These are phyloP conservation scores for Amblyteles armatorius DNA, from an alignment of 2,888 invertebrate species.

Conservation along the genomic window DNA sequence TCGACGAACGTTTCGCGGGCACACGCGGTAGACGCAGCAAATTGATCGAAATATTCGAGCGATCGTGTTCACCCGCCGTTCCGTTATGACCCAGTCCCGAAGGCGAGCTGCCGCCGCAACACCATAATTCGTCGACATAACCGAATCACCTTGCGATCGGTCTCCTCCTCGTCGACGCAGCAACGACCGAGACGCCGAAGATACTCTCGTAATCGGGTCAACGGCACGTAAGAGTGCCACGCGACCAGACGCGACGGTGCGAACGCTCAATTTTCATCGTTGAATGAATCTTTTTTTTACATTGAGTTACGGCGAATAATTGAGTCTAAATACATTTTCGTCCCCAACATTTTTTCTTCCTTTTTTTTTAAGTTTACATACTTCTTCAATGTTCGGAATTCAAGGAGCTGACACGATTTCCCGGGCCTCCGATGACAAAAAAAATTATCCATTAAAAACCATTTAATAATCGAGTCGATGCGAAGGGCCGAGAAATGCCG, in stretches of 20 bases:
- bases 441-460: slow-evolving; percentile 8
- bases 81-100: slow-evolving; percentile 50
- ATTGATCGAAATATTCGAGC: slow-evolving; percentile 13
- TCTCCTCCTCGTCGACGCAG: background rate
- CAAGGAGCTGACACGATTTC: background rate
- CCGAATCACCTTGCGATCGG: slow-evolving; percentile 33
- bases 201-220: slow-evolving; percentile 47
- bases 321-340: background rate
- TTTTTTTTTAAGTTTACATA: background rate
- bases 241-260: background rate
- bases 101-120: slow-evolving; percentile 8
- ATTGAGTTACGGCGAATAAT: background rate
- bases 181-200: slow-evolving; percentile 3
- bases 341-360: background rate
- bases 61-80: slow-evolving; percentile 7
- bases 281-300: background rate
- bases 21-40: background rate
- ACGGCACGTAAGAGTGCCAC: slow-evolving; percentile 14
- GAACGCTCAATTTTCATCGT: slow-evolving; percentile 18
- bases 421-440: background rate
- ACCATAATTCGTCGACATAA: slow-evolving; percentile 38
- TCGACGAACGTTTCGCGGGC: background rate
- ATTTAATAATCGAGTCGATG: slow-evolving; percentile 14
- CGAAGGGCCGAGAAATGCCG: slow-evolving; percentile 1
- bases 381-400: background rate